Percentiles rank a stretch among this genome's conserved stretches.
Conservation (phyloP, 30 jellyfish, hydroid and myxozoan genomes). For the Cassiopea andromeda region DNA sequence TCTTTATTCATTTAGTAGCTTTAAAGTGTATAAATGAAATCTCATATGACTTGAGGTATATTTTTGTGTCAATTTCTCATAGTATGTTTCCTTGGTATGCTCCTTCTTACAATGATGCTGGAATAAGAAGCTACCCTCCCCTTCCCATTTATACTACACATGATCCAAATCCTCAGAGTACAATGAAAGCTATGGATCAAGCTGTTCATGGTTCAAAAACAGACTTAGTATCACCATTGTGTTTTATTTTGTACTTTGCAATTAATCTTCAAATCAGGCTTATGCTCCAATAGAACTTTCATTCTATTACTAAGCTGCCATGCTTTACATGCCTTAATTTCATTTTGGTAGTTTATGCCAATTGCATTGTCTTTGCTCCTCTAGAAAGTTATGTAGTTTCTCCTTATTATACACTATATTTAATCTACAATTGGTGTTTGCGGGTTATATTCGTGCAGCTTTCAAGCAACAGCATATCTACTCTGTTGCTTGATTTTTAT, state of each 20-base stretch:
- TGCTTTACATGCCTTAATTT: not conserved
- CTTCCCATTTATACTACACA: too few species aligned
- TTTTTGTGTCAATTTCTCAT: too few species aligned
- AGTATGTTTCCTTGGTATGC: too few species aligned
- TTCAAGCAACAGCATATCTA: not conserved
- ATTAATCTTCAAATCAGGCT: not conserved
- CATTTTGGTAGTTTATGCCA: not conserved
- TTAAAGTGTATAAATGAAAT: not conserved
- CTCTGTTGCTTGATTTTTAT: not conserved
- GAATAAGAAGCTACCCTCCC: too few species aligned
- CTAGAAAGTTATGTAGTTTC: not conserved
- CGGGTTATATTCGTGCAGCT: not conserved
- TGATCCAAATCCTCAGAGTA: not conserved
- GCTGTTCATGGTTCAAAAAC: not conserved
- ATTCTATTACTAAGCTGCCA: not conserved
- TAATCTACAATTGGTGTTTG: not conserved
- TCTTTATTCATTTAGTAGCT: not conserved
- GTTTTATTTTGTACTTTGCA: not conserved
- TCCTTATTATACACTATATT: not conserved
- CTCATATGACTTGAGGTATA: not conserved
- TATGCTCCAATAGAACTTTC: not conserved
- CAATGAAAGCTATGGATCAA: not conserved
- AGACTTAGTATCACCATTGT: not conserved
- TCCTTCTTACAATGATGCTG: too few species aligned
- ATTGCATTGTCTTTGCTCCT: not conserved